Evolutionary conservation across 2,797 vertebrate species (phyloP).

Genomic region (Smutsia temminckii): DNA sequence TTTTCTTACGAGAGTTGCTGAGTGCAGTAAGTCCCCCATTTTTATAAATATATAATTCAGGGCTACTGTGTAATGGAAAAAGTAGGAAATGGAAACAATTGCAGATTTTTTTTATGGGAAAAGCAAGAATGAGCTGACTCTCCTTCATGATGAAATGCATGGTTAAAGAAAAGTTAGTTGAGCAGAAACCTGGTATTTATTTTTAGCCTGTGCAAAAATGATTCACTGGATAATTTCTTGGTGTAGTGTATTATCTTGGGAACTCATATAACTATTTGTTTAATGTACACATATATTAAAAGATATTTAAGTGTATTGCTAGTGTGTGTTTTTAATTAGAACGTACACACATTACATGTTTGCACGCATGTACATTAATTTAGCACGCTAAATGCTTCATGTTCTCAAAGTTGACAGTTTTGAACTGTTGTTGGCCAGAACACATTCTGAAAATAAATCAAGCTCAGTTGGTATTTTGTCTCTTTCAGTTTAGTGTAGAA

Average conservation of each 20-base stretch:
- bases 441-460: conserved; percentile 30
- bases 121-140: conserved; percentile 60
- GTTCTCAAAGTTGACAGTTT: not conserved
- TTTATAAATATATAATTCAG: conserved; percentile 72
- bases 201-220: conserved; percentile 54
- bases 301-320: not conserved
- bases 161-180: conserved; percentile 50
- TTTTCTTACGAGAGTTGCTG: conserved; percentile 62
- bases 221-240: conserved; percentile 50
- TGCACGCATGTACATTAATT: not conserved
- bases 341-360: not conserved
- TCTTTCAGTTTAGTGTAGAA: conserved; percentile 12
- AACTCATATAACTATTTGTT: conserved; percentile 23
- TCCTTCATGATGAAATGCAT: conserved; percentile 62
- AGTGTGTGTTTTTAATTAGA: conserved; percentile 28
- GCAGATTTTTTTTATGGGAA: conserved; percentile 64
- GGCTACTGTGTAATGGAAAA: conserved; percentile 52
- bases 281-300: not conserved
- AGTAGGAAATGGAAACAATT: conserved; percentile 58
- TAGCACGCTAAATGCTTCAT: not conserved
- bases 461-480: not conserved
- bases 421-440: not conserved
- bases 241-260: conserved; percentile 9
- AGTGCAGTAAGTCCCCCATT: conserved; percentile 8
- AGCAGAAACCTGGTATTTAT: conserved; percentile 59